phyloP scores from a whole-genome alignment of 1,140 invertebrate species.

The Paracyclopina nana region DNA sequence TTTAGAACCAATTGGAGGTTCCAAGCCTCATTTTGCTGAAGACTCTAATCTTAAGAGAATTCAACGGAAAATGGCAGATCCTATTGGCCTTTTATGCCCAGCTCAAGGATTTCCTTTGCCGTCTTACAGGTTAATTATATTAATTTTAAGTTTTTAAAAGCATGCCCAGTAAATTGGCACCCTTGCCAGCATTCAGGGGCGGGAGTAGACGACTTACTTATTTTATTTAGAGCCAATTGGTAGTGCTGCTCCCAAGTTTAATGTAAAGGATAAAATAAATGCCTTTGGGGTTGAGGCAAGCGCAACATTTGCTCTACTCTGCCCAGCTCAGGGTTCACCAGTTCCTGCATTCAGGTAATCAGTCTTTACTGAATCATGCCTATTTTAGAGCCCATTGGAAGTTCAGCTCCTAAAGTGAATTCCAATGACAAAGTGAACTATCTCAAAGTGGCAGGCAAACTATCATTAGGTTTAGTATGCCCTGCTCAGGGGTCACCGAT shows the following conservation, averaged over 20 bases:
- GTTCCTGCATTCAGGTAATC: constrained; percentile 20
- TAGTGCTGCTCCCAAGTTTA: constrained; percentile 14
- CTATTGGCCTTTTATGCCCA: constrained; percentile 10
- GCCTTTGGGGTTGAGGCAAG: background rate
- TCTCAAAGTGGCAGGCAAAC: constrained; percentile 14
- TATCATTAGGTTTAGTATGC: constrained; percentile 32
- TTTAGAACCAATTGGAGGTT: constrained; percentile 17
- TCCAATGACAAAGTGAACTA: constrained; percentile 4
- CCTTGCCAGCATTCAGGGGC: background rate
- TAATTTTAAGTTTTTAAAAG: too few relatives aligned
- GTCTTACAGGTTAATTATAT: constrained; percentile 16
- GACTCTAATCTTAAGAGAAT: constrained; percentile 5
- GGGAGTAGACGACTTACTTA: background rate
- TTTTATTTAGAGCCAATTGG: constrained; percentile 8
- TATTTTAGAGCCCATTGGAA: constrained; percentile 17
- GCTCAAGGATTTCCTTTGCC: constrained; percentile 17
- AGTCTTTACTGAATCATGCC: background rate
- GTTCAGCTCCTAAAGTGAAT: constrained; percentile 12
- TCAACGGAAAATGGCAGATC: background rate
- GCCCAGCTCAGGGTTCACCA: constrained; percentile 19
- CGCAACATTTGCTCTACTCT: constrained; percentile 17
- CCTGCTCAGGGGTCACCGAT: constrained; percentile 35
- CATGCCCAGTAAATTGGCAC: too few relatives aligned
- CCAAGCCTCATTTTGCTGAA: constrained; percentile 14
- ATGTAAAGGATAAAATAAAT: constrained; percentile 11